A percentile compares a stretch with the other conserved stretches of the same genome.
phyloP scores from a whole-genome alignment of 2,113 vertebrate genomes.

The Chloropsis cyanopogon region DNA sequence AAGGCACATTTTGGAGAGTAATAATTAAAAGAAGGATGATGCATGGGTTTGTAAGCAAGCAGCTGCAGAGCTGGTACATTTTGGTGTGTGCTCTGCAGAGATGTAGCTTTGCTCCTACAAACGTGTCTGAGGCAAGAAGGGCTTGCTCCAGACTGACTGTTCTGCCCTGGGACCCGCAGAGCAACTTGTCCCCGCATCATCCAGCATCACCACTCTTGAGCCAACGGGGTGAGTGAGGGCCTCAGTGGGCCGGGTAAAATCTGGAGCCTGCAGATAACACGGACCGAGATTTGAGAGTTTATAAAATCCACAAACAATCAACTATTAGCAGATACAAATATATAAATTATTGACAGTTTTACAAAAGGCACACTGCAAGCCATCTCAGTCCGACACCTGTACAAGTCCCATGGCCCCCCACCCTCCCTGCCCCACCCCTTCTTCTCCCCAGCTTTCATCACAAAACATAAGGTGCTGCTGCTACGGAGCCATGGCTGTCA shows the following conservation, averaged over 20 bases:
- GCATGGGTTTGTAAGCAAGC: not conserved
- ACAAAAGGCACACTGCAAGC: conserved; percentile 64
- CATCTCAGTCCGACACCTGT: conserved; percentile 25
- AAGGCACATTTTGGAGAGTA: conserved; percentile 42
- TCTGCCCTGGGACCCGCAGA: not conserved
- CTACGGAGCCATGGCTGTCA: conserved; percentile 34
- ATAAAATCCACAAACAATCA: conserved; percentile 2
- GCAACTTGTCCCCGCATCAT: not conserved
- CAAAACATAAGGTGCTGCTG: conserved; percentile 38
- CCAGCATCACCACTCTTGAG: not conserved
- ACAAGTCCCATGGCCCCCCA: not conserved
- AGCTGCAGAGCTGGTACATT: not conserved
- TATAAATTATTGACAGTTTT: conserved; percentile 70
- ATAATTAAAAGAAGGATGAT: not conserved
- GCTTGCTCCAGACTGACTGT: not conserved
- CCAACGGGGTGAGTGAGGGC: not conserved
- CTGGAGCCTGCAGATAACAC: not conserved
- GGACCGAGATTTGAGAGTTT: not conserved
- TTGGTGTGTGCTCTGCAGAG: not conserved
- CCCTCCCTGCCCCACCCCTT: not conserved
- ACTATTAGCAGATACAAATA: conserved; percentile 64
- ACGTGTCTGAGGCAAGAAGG: not conserved
- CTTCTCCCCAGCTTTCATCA: conserved; percentile 42
- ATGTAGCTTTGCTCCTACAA: not conserved
- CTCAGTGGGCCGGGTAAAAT: not conserved